These are phyloP conservation scores for Dioctria rufipes DNA, from an alignment of 2,888 invertebrate species.

Conservation along the genomic window DNA sequence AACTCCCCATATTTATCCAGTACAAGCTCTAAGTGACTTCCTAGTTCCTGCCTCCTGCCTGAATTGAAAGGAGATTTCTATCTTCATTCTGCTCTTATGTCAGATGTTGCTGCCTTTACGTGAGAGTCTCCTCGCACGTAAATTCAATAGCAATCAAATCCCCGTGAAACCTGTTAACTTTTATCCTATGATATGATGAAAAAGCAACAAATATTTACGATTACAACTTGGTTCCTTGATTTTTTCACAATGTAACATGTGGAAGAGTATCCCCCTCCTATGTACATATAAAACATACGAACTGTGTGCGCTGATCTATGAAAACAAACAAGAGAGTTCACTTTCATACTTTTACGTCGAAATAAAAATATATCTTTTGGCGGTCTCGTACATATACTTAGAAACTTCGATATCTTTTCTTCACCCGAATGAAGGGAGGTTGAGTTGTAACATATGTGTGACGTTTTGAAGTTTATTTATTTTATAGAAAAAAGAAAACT, in stretches of 20 bases:
- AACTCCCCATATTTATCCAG: no score
- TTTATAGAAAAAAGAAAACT: background rate
- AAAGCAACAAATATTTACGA: conserved; percentile 46
- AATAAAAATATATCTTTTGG: conserved; percentile 37
- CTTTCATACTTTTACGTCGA: conserved; percentile 39
- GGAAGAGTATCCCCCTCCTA: background rate
- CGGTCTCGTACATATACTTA: conserved; percentile 3
- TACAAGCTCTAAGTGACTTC: no score
- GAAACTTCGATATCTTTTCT: background rate
- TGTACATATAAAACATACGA: background rate
- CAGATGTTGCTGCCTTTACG: no score
- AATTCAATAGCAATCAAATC: conserved; percentile 48
- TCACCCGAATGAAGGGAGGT: background rate
- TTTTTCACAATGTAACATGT: conserved; percentile 31
- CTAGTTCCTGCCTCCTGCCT: no score
- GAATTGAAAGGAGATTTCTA: no score
- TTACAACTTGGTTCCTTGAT: conserved; percentile 25
- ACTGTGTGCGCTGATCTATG: conserved; percentile 29
- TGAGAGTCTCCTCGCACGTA: conserved; percentile 10
- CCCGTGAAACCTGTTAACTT: conserved; percentile 48
- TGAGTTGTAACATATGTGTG: background rate
- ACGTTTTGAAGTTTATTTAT: conserved; percentile 30
- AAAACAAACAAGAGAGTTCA: conserved; percentile 23
- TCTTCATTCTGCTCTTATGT: no score
- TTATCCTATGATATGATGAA: conserved; percentile 41